Base-by-base conservation (phyloP, 2,797 vertebrate species). In the Anolis apletophallus region DNA sequence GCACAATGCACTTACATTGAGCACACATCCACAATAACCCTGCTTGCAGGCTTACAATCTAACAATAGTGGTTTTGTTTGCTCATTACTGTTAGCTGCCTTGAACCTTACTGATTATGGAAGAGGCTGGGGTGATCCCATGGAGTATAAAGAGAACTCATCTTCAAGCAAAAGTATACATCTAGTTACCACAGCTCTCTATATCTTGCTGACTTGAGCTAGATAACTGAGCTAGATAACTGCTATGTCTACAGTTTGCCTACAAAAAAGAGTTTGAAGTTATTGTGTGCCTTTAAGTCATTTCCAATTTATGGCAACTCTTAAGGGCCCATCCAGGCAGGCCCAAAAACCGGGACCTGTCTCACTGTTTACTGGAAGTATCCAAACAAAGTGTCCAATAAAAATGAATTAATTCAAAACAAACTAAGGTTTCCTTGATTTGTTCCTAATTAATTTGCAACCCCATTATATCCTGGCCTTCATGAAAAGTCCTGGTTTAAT, bases 1-100 rank as follows among this genome's bases (percentile, higher is more conserved):
- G 23, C 50, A 67, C 40, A 67, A 84, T 67, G 29, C 73, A 76
- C n/a, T 77, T 67, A 64, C 46, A 50, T 26, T 67, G 76, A 84
- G 23, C 34, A 73, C 57, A 40, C 26, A 68, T 67, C 32, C 3
- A 52, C 11, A 34, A 32, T 46, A 32, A 84, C 82, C n/a, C 40
- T 84, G 29, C 55, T 55, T 50, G 29, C 57, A 52, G 68, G n/a
- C 29, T 64, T 34, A 67, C 9, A 64, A 8, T 52, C 73, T 75
- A 75, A 76, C 34, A 29, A 52, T 32, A 40, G 57, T n/a, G 52
- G 36, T 52, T 52, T 52, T 75, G 57, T 67, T 76, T 84, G 21
- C 50, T 83, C 17, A 23, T 61, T 26, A 74, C 55, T 83, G 55
- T 61, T 36, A 29, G 26, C 54, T 50, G 81, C 69, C 23, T 69